Evolutionary conservation across 2,797 vertebrate species (phyloP).

Genomic region (Spheniscus humboldti): DNA sequence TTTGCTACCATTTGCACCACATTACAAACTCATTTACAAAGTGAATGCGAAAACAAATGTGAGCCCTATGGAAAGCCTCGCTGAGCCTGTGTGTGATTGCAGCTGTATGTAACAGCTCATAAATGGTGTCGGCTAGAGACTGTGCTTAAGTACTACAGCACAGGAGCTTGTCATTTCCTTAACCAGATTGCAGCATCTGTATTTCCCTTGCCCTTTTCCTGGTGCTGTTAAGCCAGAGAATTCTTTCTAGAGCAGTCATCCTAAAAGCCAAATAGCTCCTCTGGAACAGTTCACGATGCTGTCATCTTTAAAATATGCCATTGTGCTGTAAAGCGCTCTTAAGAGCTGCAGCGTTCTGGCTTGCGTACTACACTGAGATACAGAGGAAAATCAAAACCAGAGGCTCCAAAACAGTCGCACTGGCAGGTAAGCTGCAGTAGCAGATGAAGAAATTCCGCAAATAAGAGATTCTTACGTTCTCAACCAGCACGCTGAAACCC

Average conservation of each 20-base stretch:
- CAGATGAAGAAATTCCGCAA: background rate
- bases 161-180: slow-evolving; percentile 44
- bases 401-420: background rate
- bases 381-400: background rate
- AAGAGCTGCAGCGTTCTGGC: background rate
- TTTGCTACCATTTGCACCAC: slow-evolving; percentile 62
- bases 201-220: slow-evolving; percentile 42
- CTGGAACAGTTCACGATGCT: slow-evolving; percentile 43
- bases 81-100: slow-evolving; percentile 29
- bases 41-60: slow-evolving; percentile 54
- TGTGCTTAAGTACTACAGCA: background rate
- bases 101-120: slow-evolving; percentile 51
- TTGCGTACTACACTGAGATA: background rate
- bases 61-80: slow-evolving; percentile 30
- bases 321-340: slow-evolving; percentile 14
- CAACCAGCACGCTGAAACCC: background rate
- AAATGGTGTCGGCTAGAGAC: slow-evolving; percentile 33
- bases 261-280: slow-evolving; percentile 56
- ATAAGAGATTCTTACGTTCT: background rate
- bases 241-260: slow-evolving; percentile 64
- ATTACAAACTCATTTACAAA: slow-evolving; percentile 61
- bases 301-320: slow-evolving; percentile 62
- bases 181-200: slow-evolving; percentile 46
- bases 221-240: slow-evolving; percentile 26
- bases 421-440: background rate